phyloP scores from a whole-genome alignment of 1,140 invertebrate species.

The Drosophila setifemur region DNA sequence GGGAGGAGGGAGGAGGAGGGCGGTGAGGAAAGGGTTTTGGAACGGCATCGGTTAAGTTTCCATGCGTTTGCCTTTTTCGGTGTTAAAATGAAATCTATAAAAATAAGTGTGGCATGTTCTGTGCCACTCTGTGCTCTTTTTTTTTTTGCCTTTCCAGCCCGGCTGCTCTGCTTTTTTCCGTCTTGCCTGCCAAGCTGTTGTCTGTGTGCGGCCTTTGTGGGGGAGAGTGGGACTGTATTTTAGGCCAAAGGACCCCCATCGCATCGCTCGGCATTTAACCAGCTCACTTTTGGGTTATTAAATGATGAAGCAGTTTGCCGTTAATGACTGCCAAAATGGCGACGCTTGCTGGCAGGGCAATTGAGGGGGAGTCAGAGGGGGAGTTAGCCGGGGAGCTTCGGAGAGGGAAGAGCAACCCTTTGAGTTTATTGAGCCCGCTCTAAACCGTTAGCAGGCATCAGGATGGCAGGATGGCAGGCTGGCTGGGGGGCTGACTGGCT shows the following conservation, averaged over 20 bases:
- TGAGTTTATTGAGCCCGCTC: constrained; percentile 74
- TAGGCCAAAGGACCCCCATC: constrained; percentile 43
- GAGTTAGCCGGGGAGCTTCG: neutral
- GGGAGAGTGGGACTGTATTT: constrained; percentile 8
- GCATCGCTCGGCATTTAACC: constrained; percentile 72
- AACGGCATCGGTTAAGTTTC: constrained; percentile 48
- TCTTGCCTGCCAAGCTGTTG: constrained; percentile 51
- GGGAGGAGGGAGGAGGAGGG: neutral
- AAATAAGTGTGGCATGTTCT: constrained; percentile 81
- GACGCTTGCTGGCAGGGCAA: constrained; percentile 49
- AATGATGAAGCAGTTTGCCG: constrained; percentile 81
- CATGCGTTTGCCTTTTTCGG: constrained; percentile 80
- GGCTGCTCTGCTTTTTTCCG: too few species aligned
- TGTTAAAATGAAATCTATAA: constrained; percentile 81
- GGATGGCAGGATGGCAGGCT: too few species aligned
- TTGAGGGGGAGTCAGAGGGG: neutral
- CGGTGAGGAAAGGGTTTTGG: neutral
- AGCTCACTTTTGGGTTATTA: constrained; percentile 81
- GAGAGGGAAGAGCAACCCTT: constrained; percentile 50
- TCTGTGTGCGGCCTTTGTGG: constrained; percentile 26
- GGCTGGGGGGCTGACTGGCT: too few species aligned
- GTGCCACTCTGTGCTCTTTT: constrained; percentile 51
- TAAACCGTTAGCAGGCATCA: constrained; percentile 63
- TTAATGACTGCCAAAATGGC: constrained; percentile 79
- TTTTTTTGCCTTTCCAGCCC: constrained; percentile 3